A percentile compares a stretch with the other conserved stretches of the same genome.
Conservation (phyloP, 2,797 vertebrate species). For the Schizopygopsis malacanthus region DNA sequence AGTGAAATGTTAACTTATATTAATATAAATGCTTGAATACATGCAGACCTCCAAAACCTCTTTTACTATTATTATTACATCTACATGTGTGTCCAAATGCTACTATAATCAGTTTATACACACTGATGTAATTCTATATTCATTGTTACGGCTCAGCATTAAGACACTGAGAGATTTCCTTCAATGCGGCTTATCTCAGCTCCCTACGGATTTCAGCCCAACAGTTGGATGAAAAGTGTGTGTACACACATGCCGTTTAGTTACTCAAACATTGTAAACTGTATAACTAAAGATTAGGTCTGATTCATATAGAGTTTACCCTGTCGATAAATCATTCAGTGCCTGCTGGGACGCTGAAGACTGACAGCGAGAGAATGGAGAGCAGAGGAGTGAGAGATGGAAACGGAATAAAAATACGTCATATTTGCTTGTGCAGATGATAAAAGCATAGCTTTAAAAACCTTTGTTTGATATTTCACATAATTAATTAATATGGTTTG, state of each 20-base stretch:
- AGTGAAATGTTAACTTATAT: background rate
- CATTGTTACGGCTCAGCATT: constrained; percentile 71
- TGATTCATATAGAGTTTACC: constrained; percentile 84
- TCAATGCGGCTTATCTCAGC: constrained; percentile 66
- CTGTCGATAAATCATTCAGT: constrained; percentile 79
- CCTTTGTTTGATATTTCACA: background rate
- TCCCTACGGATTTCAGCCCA: constrained; percentile 69
- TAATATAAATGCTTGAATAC: background rate
- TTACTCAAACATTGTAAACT: constrained; percentile 82
- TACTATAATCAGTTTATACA: constrained; percentile 66
- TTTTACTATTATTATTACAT: background rate
- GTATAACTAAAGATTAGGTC: constrained; percentile 82
- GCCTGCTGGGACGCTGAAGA: constrained; percentile 73
- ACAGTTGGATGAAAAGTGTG: constrained; percentile 72
- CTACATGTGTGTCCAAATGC: background rate
- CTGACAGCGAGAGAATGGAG: constrained; percentile 63
- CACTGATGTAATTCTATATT: constrained; percentile 68
- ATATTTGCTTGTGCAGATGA: constrained; percentile 18
- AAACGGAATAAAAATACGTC: background rate
- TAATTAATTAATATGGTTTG: background rate
- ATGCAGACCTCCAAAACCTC: background rate
- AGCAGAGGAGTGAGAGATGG: constrained; percentile 28
- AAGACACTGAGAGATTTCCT: constrained; percentile 74
- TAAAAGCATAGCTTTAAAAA: background rate
- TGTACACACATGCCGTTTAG: constrained; percentile 75